phyloP scores from a whole-genome alignment of 2,797 vertebrate genomes.

The Helostoma temminkii region DNA sequence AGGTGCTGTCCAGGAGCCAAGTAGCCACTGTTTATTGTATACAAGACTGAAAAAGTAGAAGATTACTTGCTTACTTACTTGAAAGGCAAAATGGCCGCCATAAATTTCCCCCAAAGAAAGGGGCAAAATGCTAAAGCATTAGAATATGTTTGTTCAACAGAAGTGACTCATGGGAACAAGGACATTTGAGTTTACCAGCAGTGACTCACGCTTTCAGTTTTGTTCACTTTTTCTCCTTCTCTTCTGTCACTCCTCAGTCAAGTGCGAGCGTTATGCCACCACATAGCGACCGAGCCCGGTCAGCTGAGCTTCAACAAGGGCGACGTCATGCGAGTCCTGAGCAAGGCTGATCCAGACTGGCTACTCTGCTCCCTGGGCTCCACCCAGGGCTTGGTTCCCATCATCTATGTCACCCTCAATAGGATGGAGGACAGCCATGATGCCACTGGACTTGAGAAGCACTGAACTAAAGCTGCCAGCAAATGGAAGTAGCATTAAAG shows the following conservation, averaged over 20 bases:
- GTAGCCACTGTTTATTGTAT: too few relatives aligned
- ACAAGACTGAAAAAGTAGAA: too few relatives aligned
- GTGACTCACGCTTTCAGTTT: background rate
- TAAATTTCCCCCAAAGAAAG: too few relatives aligned
- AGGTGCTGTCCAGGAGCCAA: too few relatives aligned
- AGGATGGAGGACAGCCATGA: conserved; percentile 70
- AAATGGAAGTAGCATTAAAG: background rate
- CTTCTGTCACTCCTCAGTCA: conserved; percentile 79
- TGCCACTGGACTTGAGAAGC: background rate
- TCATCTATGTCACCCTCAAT: conserved; percentile 90
- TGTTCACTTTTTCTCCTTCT: background rate
- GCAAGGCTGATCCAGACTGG: conserved; percentile 90
- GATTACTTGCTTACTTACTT: too few relatives aligned
- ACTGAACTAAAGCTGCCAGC: conserved; percentile 25
- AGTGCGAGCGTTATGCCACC: conserved; percentile 92
- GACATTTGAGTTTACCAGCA: too few relatives aligned
- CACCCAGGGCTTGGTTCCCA: conserved; percentile 89
- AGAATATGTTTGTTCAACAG: too few relatives aligned
- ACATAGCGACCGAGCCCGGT: conserved; percentile 90
- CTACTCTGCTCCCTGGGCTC: conserved; percentile 88
- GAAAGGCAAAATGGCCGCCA: too few relatives aligned
- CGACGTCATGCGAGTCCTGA: conserved; percentile 87
- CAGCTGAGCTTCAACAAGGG: conserved; percentile 96
- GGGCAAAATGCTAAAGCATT: too few relatives aligned
- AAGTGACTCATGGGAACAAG: too few relatives aligned